phyloP scores from a whole-genome alignment of 2,113 vertebrate species.

The Python bivittatus region DNA sequence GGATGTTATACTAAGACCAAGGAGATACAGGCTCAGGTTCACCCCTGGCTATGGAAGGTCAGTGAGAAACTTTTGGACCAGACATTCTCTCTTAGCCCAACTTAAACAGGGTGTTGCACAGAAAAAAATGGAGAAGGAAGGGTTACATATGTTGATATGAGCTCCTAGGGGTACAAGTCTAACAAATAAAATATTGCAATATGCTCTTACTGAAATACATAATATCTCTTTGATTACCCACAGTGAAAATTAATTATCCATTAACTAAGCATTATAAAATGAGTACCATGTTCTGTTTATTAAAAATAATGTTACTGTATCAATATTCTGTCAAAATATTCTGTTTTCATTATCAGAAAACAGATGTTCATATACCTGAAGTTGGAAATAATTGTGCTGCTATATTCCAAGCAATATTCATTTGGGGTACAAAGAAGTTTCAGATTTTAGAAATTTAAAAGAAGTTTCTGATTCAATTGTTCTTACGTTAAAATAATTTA shows the following conservation, averaged over 20 bases:
- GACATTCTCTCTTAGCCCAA: neutral
- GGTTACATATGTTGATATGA: neutral
- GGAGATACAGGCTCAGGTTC: neutral
- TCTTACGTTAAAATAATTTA: neutral
- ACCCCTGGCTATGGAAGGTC: neutral
- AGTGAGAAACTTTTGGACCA: neutral
- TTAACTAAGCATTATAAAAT: neutral
- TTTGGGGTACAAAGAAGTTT: neutral
- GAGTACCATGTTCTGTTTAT: neutral
- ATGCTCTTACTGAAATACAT: neutral
- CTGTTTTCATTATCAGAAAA: conserved; percentile 29
- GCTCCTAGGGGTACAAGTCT: no score
- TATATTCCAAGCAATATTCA: neutral
- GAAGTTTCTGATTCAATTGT: neutral
- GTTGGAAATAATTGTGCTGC: neutral
- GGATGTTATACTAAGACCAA: neutral
- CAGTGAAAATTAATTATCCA: neutral
- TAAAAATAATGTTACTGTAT: neutral
- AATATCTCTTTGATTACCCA: neutral
- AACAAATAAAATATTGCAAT: neutral
- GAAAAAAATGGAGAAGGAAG: neutral
- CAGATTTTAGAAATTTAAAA: neutral
- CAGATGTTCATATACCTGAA: neutral
- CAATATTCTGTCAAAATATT: neutral
- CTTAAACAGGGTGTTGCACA: neutral